phyloP scores from a whole-genome alignment of 2,113 vertebrate species.

The Mystacornis crossleyi region DNA sequence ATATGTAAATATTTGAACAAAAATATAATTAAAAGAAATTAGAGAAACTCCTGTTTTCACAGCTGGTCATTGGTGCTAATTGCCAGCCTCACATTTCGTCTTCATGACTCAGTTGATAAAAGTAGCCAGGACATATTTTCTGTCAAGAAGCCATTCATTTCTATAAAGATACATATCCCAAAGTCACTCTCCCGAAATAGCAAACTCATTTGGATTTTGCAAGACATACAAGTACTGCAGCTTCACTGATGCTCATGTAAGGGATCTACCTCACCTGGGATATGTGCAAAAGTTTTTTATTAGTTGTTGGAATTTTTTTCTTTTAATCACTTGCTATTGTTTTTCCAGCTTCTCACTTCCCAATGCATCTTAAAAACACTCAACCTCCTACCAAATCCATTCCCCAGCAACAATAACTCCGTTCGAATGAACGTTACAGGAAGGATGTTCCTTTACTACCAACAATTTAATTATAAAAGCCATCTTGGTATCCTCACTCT shows the following conservation, averaged over 20 bases:
- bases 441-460: neutral
- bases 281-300: neutral
- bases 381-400: neutral
- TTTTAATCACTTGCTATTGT: neutral
- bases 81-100: slow-evolving; percentile 56
- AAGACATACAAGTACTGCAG: neutral
- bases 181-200: neutral
- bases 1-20: slow-evolving; percentile 76
- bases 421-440: neutral
- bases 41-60: slow-evolving; percentile 76
- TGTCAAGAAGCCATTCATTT: neutral
- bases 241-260: neutral
- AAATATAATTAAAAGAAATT: slow-evolving; percentile 75
- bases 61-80: slow-evolving; percentile 74
- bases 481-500: neutral
- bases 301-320: neutral
- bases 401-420: neutral
- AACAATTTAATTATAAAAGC: neutral
- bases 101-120: neutral
- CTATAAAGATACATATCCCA: neutral
- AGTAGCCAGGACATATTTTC: neutral
- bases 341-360: neutral
- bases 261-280: neutral
- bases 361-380: neutral
- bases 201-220: neutral